phyloP scores from a whole-genome alignment of 2,113 vertebrate genomes.

The Elgaria multicarinata region DNA sequence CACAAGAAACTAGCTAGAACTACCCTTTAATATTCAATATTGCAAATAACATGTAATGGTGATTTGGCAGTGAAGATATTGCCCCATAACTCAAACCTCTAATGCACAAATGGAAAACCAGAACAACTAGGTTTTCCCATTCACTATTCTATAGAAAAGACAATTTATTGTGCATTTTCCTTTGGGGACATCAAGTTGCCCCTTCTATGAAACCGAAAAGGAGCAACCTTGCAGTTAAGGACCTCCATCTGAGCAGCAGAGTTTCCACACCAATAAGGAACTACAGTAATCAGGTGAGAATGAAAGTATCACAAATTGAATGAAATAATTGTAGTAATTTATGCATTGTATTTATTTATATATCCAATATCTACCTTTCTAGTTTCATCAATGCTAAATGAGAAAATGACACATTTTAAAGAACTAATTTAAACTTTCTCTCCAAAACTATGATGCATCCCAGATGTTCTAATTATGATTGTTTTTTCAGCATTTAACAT shows the following conservation, averaged over 20 bases:
- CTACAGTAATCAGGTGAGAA: background rate
- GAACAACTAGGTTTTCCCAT: background rate
- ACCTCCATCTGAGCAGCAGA: no score
- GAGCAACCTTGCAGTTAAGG: background rate
- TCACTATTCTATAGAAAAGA: background rate
- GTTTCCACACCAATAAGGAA: background rate
- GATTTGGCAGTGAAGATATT: background rate
- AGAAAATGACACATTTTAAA: slow-evolving; percentile 21
- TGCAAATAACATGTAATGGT: background rate
- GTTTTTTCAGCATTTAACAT: slow-evolving; percentile 76
- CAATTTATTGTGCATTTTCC: background rate
- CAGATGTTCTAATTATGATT: slow-evolving; percentile 77
- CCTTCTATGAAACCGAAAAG: background rate
- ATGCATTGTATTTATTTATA: background rate
- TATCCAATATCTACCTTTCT: background rate
- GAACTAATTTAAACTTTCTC: slow-evolving; percentile 6
- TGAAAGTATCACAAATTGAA: background rate
- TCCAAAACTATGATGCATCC: slow-evolving; percentile 23
- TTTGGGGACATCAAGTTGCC: background rate
- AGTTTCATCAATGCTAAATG: slow-evolving; percentile 19
- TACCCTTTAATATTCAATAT: background rate
- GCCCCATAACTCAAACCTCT: background rate
- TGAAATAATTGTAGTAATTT: slow-evolving; percentile 1
- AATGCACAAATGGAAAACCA: background rate
- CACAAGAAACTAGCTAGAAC: background rate